Evolutionary conservation across 2,113 vertebrate genomes (phyloP).

Genomic region (Tychaedon coryphoeus): DNA sequence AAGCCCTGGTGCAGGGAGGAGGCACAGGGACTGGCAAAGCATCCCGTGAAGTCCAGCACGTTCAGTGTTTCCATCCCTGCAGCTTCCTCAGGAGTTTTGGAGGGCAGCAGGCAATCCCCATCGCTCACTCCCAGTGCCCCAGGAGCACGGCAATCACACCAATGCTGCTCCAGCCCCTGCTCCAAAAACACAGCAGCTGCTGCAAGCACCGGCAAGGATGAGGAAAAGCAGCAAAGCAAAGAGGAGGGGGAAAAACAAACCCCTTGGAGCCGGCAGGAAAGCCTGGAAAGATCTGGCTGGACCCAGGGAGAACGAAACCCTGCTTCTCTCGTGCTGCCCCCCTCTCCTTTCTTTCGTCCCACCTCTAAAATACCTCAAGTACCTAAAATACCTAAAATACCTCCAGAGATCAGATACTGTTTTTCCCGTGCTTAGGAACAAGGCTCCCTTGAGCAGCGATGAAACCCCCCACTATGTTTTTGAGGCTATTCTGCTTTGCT

Average conservation of each 20-base stretch:
- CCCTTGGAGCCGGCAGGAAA: background rate
- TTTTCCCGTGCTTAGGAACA: background rate
- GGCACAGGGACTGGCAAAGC: background rate
- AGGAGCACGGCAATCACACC: background rate
- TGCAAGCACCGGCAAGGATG: fast-evolving
- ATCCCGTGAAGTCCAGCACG: background rate
- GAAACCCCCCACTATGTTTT: background rate
- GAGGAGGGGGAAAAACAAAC: background rate
- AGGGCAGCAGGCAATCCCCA: background rate
- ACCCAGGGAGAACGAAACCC: background rate
- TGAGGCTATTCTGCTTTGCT: background rate
- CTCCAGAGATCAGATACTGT: background rate
- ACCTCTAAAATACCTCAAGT: background rate
- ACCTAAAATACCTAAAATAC: background rate
- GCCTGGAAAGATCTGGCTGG: background rate
- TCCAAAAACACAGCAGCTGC: background rate
- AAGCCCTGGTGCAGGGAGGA: background rate
- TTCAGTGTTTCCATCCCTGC: background rate
- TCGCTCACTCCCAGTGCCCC: background rate
- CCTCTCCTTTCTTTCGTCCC: background rate
- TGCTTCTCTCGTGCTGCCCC: background rate
- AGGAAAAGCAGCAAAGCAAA: background rate
- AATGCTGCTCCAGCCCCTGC: background rate
- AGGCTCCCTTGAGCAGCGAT: background rate
- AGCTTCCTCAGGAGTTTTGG: background rate